Conservation (phyloP, 2,113 vertebrate species). For the Mastomys coucha region DNA sequence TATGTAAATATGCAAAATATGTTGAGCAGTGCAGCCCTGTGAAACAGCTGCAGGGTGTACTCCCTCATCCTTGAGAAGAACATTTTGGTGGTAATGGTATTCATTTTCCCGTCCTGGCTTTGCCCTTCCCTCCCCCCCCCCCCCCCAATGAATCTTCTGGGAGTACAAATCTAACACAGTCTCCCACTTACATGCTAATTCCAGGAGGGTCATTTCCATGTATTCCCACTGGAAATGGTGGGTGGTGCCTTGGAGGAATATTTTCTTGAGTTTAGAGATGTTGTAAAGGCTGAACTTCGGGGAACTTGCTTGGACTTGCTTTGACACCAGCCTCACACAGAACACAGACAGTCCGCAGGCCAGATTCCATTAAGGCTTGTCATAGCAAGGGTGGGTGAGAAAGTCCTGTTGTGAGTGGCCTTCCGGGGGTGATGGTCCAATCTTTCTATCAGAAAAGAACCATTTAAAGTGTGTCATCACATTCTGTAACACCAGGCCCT, state of each 20-base stretch:
- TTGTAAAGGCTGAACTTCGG: conserved; percentile 60
- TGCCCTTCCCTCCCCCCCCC: background rate
- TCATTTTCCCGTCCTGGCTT: conserved; percentile 77
- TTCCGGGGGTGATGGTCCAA: background rate
- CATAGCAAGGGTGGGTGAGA: background rate
- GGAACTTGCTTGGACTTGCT: conserved; percentile 56
- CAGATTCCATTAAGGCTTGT: conserved; percentile 54
- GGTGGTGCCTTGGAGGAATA: conserved; percentile 69
- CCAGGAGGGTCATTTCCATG: conserved; percentile 75
- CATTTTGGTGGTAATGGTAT: conserved; percentile 77
- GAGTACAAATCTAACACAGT: conserved; percentile 1
- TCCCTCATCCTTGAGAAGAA: conserved; percentile 75
- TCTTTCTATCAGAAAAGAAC: background rate
- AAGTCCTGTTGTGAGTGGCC: background rate
- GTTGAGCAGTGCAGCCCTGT: conserved; percentile 77
- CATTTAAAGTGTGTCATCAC: background rate
- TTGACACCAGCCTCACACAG: conserved; percentile 49
- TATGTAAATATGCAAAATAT: conserved; percentile 89
- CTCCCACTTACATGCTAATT: conserved; percentile 23
- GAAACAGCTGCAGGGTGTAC: conserved; percentile 86
- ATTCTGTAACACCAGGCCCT: conserved; percentile 9
- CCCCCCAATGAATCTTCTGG: conserved; percentile 47
- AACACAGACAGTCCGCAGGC: conserved; percentile 31
- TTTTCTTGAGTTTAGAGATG: background rate
- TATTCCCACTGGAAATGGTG: conserved; percentile 79